Percentiles rank a stretch among this genome's conserved stretches.
Evolutionary conservation across 2,113 vertebrate genomes (phyloP).

Genomic region (Nothocercus julius): DNA sequence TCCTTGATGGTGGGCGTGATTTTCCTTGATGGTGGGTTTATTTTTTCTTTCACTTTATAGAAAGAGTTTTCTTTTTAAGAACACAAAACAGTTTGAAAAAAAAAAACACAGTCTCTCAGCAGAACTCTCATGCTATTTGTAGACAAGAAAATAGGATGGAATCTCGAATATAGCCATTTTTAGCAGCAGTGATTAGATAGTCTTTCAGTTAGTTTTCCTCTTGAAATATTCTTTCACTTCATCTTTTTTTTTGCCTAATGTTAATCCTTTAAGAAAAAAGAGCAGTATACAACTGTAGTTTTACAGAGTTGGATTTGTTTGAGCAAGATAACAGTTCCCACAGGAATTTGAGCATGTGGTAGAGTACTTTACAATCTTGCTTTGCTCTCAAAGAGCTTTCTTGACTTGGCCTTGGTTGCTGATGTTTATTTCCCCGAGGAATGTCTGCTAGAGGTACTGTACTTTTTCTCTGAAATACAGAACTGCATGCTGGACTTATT

Average conservation of each 20-base stretch:
- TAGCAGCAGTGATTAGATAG: neutral
- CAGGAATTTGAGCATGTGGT: conserved; percentile 27
- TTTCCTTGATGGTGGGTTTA: too few relatives aligned
- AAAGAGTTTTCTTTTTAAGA: neutral
- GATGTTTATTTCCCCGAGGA: conserved; percentile 56
- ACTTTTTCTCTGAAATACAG: conserved; percentile 32
- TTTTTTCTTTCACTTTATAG: neutral
- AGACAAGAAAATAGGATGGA: neutral
- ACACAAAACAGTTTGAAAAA: neutral
- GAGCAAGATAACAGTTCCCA: conserved; percentile 60
- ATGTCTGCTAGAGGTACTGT: neutral
- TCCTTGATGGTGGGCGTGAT: neutral
- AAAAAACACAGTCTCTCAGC: neutral
- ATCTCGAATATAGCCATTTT: neutral
- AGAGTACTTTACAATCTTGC: conserved; percentile 39
- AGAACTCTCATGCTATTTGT: neutral
- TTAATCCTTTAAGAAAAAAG: conserved; percentile 58
- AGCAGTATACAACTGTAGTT: conserved; percentile 43
- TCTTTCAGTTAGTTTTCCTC: neutral
- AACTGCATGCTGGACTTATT: conserved; percentile 26
- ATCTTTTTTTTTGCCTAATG: conserved; percentile 4
- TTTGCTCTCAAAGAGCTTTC: conserved; percentile 48
- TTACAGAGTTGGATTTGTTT: conserved; percentile 64
- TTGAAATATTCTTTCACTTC: conserved; percentile 13
- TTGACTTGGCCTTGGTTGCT: conserved; percentile 46